These are phyloP conservation scores for Peromyscus leucopus DNA, from an alignment of 2,113 vertebrate genomes.

Conservation along the genomic window DNA sequence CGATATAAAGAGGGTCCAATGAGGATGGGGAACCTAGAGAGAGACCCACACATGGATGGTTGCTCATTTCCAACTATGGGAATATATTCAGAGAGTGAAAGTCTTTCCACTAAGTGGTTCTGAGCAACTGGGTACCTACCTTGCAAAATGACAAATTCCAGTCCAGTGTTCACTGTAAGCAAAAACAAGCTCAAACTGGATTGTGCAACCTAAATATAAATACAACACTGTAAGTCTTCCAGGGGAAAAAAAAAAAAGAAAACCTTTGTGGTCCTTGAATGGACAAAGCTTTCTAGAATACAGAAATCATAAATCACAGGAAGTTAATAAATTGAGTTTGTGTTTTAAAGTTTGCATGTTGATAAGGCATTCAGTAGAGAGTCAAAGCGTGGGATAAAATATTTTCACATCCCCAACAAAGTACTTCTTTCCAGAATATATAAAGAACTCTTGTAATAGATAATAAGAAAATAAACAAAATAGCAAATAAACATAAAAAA, in stretches of 20 bases:
- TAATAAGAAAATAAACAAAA: not conserved
- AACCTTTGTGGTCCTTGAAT: not conserved
- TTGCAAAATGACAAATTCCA: not conserved
- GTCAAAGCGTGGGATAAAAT: not conserved
- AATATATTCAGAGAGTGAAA: not conserved
- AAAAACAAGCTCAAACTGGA: slow-evolving; percentile 26
- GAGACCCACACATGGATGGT: not conserved
- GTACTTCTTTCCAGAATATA: not conserved
- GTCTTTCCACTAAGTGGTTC: slow-evolving; percentile 1
- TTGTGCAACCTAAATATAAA: slow-evolving; percentile 15
- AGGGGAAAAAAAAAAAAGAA: not conserved
- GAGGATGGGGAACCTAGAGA: not conserved
- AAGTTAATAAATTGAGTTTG: not conserved
- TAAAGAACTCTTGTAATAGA: slow-evolving; percentile 16
- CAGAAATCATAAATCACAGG: not conserved
- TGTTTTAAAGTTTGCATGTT: slow-evolving; percentile 1
- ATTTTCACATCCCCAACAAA: not conserved
- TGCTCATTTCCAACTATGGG: not conserved
- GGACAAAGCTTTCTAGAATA: not conserved
- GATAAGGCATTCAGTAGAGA: not conserved
- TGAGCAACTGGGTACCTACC: not conserved
- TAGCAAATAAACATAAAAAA: too few species aligned
- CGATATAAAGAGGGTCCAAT: not conserved
- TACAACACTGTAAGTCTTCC: not conserved
- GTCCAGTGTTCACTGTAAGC: not conserved